Base-by-base conservation (phyloP, 1,140 invertebrate species). In the Plodia interpunctella region DNA sequence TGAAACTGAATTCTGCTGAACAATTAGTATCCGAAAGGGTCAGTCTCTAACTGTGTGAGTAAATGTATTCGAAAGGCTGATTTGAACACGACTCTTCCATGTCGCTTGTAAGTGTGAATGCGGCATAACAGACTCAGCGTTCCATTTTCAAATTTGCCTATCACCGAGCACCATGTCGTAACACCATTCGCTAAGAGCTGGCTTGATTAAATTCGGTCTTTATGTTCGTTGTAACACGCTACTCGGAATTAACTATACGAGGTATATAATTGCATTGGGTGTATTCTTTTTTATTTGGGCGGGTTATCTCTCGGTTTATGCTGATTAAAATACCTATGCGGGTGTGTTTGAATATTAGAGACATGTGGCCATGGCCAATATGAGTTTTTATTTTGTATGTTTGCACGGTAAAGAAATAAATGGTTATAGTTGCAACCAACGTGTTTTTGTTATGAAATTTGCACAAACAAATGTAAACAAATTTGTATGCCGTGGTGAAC, bases 121-220 rank as follows among this genome's bases (percentile, higher is more conserved):
- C 25, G 9, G 53, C 53, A 44, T 15, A 44, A 44, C 38, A 44
- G 38, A 44, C 38, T 52, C 28, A 17, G 55, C 17, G 55, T 57
- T 57, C 55, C 55, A 57, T 32, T 57, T 57, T 57, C 55, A 57
- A 57, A 57, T 57, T 57, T 57, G 55, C 55, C 35, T 49, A 57
- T 57, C 55, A 57, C 32, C 55, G 35, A 25, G 55, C 55, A 18
- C 55, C 44, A 18, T 35, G 53, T 55, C 53, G 55, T 57, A 57
- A 57, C 55, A 35, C 19, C 44, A 44, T 57, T 49, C 55, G 35
- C 30, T 44, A 21, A 25, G 20, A 44, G 44, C 19, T 6, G 38
- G 35, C 55, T 57, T 57, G 55, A 57, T 57, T 57, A 57, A 57
- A 57, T 57, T 57, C 55, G 44, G 8, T 57, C 55, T 57, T 57